Percentiles rank a stretch among this genome's conserved stretches.
phyloP scores from a whole-genome alignment of 2,797 vertebrate genomes.

The Sarcoramphus papa region DNA sequence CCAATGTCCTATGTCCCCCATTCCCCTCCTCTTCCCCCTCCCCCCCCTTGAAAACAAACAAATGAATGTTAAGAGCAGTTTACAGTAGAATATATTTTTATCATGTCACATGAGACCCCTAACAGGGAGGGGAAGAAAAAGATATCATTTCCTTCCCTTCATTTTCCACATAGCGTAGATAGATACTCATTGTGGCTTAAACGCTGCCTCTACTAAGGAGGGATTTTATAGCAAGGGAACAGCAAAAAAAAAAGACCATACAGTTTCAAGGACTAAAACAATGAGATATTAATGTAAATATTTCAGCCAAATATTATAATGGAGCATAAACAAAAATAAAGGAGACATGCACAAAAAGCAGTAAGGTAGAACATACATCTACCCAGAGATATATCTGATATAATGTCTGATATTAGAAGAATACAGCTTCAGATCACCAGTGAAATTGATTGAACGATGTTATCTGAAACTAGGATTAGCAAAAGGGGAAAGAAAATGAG shows the following conservation, averaged over 20 bases:
- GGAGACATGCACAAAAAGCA: background rate
- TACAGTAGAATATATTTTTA: background rate
- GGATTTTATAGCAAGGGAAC: background rate
- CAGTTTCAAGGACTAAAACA: background rate
- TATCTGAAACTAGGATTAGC: slow-evolving; percentile 23
- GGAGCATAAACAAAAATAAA: background rate
- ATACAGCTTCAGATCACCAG: background rate
- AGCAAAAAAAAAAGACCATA: rapidly evolving
- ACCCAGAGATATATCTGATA: background rate
- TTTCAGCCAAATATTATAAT: background rate
- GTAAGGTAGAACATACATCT: background rate
- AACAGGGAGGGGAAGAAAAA: background rate
- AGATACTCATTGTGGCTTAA: background rate
- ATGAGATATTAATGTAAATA: background rate
- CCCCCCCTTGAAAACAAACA: background rate
- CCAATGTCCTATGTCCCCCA: background rate
- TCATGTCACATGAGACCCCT: background rate
- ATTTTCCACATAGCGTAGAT: background rate
- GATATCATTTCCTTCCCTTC: background rate
- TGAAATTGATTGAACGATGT: slow-evolving; percentile 34
- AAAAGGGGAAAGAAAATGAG: slow-evolving; percentile 42
- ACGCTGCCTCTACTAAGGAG: background rate
- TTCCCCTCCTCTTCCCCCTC: background rate
- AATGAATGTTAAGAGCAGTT: background rate
- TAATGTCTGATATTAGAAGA: background rate